A percentile compares a stretch with the other conserved stretches of the same genome.
Evolutionary conservation across 2,888 invertebrate genomes (phyloP).

Genomic region (Drosophila tripunctata): DNA sequence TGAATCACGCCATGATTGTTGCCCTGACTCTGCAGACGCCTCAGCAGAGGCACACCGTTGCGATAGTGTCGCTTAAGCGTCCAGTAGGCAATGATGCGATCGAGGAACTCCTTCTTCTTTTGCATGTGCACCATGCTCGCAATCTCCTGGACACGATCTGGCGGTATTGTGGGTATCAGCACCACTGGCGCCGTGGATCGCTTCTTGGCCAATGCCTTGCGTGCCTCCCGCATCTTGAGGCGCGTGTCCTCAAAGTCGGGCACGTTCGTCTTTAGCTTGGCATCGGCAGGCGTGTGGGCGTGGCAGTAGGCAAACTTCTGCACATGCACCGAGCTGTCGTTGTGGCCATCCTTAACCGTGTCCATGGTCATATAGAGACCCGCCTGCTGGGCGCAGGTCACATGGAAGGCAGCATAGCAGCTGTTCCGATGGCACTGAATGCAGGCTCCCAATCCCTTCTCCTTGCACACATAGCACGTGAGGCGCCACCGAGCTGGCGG

Average conservation of each 20-base stretch:
- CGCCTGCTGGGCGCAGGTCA: conserved; percentile 99
- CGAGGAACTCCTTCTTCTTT: conserved; percentile 93
- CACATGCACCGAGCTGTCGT: conserved; percentile 91
- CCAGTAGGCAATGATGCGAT: conserved; percentile 97
- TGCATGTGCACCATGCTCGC: conserved; percentile 90
- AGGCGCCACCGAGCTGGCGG: conserved; percentile 97
- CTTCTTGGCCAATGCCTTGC: conserved; percentile 94
- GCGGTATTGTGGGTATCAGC: conserved; percentile 96
- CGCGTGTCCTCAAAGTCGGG: conserved; percentile 88
- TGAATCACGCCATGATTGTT: conserved; percentile 85
- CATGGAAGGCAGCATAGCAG: conserved; percentile 99
- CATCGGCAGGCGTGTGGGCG: conserved; percentile 89
- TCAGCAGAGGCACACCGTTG: conserved; percentile 96
- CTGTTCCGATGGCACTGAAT: conserved; percentile 98
- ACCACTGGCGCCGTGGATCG: conserved; percentile 95
- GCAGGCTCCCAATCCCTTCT: conserved; percentile 96
- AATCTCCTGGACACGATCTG: conserved; percentile 94
- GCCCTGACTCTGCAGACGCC: conserved; percentile 90
- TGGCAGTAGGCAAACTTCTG: conserved; percentile 98
- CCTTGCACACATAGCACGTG: conserved; percentile 98
- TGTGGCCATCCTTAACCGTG: conserved; percentile 88
- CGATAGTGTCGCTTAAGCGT: conserved; percentile 96
- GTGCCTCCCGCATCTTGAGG: conserved; percentile 93
- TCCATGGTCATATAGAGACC: conserved; percentile 98
- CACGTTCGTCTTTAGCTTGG: conserved; percentile 83